phyloP scores from a whole-genome alignment of 2,797 vertebrate genomes.

The Takifugu ocellatus region DNA sequence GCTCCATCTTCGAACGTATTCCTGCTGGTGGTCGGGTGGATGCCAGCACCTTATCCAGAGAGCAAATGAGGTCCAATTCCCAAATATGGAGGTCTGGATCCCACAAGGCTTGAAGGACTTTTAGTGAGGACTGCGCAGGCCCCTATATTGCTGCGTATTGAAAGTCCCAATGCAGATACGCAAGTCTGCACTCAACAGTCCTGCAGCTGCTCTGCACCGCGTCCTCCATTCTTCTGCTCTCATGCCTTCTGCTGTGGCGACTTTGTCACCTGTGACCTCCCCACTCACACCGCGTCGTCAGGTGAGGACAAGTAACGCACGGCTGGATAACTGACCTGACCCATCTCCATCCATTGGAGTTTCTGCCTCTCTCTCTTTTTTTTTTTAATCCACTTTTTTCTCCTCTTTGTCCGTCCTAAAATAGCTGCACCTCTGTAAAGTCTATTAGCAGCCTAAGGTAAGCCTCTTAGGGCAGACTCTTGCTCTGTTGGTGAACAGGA shows the following conservation, averaged over 20 bases:
- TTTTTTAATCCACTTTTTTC: slow-evolving; percentile 23
- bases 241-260: slow-evolving; percentile 34
- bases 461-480: slow-evolving; percentile 66
- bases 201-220: slow-evolving; percentile 1
- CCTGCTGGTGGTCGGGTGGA: slow-evolving; percentile 18
- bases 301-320: not conserved
- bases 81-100: too few relatives aligned
- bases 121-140: too few relatives aligned
- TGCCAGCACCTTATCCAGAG: slow-evolving; percentile 22
- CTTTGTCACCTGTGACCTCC: slow-evolving; percentile 26
- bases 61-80: not conserved
- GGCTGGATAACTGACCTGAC: not conserved
- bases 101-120: too few relatives aligned
- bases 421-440: slow-evolving; percentile 66
- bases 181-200: too few relatives aligned
- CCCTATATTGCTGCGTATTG: too few relatives aligned
- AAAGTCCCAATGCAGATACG: too few relatives aligned
- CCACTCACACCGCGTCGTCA: not conserved
- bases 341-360: slow-evolving; percentile 1
- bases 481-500: slow-evolving; percentile 53
- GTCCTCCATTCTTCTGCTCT: slow-evolving; percentile 16
- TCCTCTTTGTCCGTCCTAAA: slow-evolving; percentile 50
- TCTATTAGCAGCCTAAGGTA: slow-evolving; percentile 71
- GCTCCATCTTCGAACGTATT: slow-evolving; percentile 57
- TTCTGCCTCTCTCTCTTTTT: slow-evolving; percentile 8